Conservation (phyloP, 2,797 vertebrate species). For the Trichosurus vulpecula region DNA sequence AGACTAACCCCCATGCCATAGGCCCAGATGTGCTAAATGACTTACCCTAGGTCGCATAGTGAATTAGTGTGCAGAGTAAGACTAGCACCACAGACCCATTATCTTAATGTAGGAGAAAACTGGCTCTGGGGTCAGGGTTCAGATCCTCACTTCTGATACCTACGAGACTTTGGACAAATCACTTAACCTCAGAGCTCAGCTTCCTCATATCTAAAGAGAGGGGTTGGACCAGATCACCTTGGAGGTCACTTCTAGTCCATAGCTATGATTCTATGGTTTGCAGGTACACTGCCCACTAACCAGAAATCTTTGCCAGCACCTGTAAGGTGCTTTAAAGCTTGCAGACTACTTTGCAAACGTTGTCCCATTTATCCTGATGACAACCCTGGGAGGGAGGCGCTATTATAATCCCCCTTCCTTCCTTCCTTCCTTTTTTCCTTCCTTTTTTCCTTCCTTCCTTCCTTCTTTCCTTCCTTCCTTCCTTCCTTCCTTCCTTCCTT, state of each 20-base stretch:
- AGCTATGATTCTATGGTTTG: background rate
- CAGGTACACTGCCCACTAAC: background rate
- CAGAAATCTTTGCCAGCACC: background rate
- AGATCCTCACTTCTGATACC: background rate
- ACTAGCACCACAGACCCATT: too few relatives aligned
- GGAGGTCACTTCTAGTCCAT: background rate
- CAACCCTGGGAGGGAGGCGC: too few relatives aligned
- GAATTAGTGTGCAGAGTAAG: background rate
- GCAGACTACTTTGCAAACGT: too few relatives aligned
- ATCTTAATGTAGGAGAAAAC: background rate
- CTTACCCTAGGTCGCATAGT: background rate
- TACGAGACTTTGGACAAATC: background rate
- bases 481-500: too few relatives aligned
- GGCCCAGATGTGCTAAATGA: background rate
- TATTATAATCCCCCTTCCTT: too few relatives aligned
- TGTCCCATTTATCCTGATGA: too few relatives aligned
- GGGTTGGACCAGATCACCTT: too few relatives aligned
- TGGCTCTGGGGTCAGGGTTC: background rate
- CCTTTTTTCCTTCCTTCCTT: too few relatives aligned
- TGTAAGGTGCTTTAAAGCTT: background rate
- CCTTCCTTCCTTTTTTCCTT: too few relatives aligned
- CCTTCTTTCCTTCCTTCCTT: too few relatives aligned
- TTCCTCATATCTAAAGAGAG: background rate
- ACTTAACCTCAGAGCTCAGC: background rate
- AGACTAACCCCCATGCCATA: background rate